These are phyloP conservation scores for Poliocrania exsul DNA, from an alignment of 2,797 vertebrate genomes.

Conservation along the genomic window DNA sequence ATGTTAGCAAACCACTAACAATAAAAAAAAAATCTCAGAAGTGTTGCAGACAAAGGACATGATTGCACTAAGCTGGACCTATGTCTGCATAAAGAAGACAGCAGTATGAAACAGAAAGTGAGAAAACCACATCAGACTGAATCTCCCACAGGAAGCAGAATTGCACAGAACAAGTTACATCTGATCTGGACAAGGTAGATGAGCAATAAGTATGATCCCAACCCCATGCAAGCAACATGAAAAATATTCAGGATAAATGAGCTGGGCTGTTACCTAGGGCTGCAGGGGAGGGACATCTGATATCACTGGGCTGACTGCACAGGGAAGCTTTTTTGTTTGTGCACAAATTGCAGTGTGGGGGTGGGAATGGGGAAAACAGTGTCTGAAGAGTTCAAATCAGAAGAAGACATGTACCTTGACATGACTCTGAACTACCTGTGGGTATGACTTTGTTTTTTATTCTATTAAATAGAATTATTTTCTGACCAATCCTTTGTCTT, in stretches of 20 bases:
- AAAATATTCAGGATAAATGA: not conserved
- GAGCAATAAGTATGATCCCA: not conserved
- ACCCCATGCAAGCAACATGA: not conserved
- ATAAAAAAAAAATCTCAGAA: not conserved
- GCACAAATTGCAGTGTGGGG: not conserved
- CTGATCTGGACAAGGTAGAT: not conserved
- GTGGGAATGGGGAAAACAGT: not conserved
- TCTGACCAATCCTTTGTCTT: not conserved
- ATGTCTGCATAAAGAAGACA: not conserved
- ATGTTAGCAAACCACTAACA: not conserved
- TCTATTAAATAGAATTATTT: not conserved
- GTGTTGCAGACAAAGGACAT: not conserved
- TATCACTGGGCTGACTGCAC: not conserved
- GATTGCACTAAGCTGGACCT: not conserved
- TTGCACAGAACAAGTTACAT: not conserved
- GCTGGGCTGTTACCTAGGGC: not conserved
- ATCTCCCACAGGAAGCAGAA: not conserved
- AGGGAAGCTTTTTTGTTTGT: not conserved
- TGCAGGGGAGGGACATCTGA: slow-evolving; percentile 21
- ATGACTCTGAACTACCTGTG: slow-evolving; percentile 36
- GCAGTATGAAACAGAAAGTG: slow-evolving; percentile 19
- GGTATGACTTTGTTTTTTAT: slow-evolving; percentile 33
- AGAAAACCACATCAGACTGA: not conserved
- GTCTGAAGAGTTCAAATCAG: slow-evolving; percentile 1
- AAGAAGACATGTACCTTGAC: slow-evolving; percentile 44